Evolutionary conservation across 2,113 vertebrate species (phyloP), one percentile per base, ranked within the genome.

Genomic region (Colistium nudipinnis): DNA sequence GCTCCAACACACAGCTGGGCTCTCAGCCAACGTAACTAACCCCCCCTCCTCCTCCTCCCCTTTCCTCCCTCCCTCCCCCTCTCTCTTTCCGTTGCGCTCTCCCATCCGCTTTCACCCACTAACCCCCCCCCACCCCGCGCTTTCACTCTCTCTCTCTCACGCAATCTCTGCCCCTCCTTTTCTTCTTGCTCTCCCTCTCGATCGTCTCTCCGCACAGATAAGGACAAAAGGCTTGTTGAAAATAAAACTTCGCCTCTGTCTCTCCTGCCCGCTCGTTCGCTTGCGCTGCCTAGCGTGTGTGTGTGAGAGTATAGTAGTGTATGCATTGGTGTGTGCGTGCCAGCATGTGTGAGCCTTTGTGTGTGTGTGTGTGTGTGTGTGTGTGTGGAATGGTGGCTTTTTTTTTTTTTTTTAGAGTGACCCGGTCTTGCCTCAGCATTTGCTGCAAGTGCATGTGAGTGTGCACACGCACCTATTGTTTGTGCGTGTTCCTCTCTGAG

Each of bases 1-100:
- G 82, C 78, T 88, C 87, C 88, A 89, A 88, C 86, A 88, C 87
- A 90, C 88, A 88, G 89, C 89, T 89, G 89, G 89, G 89, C 86
- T 88, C 76, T 54, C 33, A 47, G 89, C 88, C 88, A 91, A 85
- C 66, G 74, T 71, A 86, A 86, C 83, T 81, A 83, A 63, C 84
- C 70, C 70, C 70, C 81, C 62, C 60, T 28, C 14, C 20, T 39
- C 56, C 17, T 6, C 13, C 41, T 27, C n/a, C 20, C 27, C n/a
- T 11, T 49, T 6, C 70, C 55, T 74, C 59, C 57, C 16, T 48
- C 25, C 16, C 45, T 36, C 38, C 8, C 71, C 13, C 66, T 17
- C 69, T 39, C 70, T 63, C 78, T 78, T 81, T 79, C 83, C 74
- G 68, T 78, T 76, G 70, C 76, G 20, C 80, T 82, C 73, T 81